These are phyloP conservation scores for Adineta ricciae DNA, from an alignment of 2,888 invertebrate genomes.

Conservation along the genomic window DNA sequence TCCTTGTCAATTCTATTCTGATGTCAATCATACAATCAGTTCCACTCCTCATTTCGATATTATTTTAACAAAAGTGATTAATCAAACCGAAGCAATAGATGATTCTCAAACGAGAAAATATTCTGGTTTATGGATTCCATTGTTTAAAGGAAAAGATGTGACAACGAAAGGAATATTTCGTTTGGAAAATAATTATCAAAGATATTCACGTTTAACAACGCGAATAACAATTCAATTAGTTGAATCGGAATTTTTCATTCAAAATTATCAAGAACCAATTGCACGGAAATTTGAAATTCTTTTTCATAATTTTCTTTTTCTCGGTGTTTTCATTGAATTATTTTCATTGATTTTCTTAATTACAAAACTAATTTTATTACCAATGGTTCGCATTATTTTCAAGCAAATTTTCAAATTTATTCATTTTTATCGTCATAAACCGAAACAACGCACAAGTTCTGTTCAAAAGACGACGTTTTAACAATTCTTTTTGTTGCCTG, in stretches of 20 bases:
- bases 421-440: too few species aligned
- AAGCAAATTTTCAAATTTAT: too few species aligned
- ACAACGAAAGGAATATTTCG: neutral
- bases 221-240: neutral
- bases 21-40: neutral
- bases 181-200: neutral
- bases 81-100: neutral
- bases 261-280: neutral
- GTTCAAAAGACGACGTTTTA: too few species aligned
- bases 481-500: too few species aligned
- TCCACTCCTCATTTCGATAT: neutral
- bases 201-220: too few species aligned
- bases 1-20: neutral
- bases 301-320: neutral
- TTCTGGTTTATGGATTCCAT: neutral
- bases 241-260: neutral
- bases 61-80: neutral
- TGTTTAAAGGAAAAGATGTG: too few species aligned
- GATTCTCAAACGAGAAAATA: neutral
- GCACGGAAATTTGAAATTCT: neutral
- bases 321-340: neutral
- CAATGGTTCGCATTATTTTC: too few species aligned
- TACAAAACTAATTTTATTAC: neutral
- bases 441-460: too few species aligned
- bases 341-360: neutral